Conservation (phyloP, 2,113 vertebrate species). For the Ailuropoda melanoleuca region DNA sequence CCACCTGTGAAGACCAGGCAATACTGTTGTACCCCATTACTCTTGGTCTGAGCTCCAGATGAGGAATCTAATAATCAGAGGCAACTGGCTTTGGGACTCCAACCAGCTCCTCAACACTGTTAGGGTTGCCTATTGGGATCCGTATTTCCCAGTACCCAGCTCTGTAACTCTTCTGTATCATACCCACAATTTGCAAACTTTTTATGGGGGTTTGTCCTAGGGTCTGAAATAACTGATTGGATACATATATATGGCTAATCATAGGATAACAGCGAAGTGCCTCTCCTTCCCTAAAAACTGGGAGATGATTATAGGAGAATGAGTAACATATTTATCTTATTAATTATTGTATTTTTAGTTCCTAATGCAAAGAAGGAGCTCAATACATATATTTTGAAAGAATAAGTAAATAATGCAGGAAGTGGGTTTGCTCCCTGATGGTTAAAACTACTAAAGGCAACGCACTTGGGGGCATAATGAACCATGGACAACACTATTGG, state of each 20-base stretch:
- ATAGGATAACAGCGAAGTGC: not conserved
- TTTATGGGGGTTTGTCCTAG: not conserved
- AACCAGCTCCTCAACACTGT: not conserved
- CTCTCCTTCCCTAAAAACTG: not conserved
- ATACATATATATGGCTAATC: not conserved
- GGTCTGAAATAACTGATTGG: not conserved
- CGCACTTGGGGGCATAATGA: not conserved
- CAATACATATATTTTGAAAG: constrained; percentile 18
- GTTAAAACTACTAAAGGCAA: not conserved
- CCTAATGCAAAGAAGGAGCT: not conserved
- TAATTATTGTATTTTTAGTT: not conserved
- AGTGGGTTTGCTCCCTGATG: not conserved
- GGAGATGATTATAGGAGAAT: not conserved
- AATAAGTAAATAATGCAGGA: constrained; percentile 37
- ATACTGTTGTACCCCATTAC: rapidly evolving
- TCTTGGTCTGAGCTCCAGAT: not conserved
- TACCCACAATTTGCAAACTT: not conserved
- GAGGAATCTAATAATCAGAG: not conserved
- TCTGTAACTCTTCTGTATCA: not conserved
- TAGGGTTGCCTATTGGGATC: not conserved
- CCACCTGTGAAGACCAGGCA: not conserved
- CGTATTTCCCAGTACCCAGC: not conserved
- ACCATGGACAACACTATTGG: not conserved
- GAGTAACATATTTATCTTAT: not conserved
- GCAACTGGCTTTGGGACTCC: not conserved